Evolutionary conservation across 2,797 vertebrate genomes (phyloP).

Genomic region (Pangasius larnaudii): DNA sequence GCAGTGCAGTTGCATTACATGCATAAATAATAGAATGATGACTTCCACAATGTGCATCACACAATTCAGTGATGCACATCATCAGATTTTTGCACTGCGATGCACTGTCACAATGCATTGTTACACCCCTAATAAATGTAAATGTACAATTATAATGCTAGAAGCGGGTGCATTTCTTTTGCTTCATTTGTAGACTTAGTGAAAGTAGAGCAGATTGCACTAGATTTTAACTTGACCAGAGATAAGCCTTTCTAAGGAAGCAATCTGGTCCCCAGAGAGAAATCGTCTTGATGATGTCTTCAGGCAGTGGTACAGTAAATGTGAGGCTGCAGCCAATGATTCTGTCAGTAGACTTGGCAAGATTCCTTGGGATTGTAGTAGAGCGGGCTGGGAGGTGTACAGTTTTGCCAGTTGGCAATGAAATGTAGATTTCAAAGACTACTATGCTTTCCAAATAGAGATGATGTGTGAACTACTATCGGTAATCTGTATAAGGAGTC

Average conservation of each 20-base stretch:
- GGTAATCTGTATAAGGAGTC: not conserved
- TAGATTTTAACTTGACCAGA: not conserved
- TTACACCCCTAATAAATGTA: not conserved
- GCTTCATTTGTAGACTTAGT: not conserved
- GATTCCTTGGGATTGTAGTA: not conserved
- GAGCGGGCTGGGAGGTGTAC: not conserved
- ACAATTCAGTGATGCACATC: not conserved
- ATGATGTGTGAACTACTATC: not conserved
- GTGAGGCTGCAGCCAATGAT: not conserved
- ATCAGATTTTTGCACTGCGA: not conserved
- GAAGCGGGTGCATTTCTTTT: not conserved
- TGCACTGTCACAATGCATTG: not conserved
- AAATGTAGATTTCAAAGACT: not conserved
- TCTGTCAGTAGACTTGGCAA: slow-evolving; percentile 7
- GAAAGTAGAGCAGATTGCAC: not conserved
- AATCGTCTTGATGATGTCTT: not conserved
- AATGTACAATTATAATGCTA: not conserved
- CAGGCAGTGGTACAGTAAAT: not conserved
- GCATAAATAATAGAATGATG: not conserved
- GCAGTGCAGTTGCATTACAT: not conserved
- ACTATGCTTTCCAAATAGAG: not conserved
- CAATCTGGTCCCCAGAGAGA: not conserved
- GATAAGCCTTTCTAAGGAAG: not conserved
- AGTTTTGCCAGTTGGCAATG: slow-evolving; percentile 7
- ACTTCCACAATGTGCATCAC: not conserved